Evolutionary conservation across 2,113 vertebrate species (phyloP).

Genomic region (Rousettus leschenaultii): DNA sequence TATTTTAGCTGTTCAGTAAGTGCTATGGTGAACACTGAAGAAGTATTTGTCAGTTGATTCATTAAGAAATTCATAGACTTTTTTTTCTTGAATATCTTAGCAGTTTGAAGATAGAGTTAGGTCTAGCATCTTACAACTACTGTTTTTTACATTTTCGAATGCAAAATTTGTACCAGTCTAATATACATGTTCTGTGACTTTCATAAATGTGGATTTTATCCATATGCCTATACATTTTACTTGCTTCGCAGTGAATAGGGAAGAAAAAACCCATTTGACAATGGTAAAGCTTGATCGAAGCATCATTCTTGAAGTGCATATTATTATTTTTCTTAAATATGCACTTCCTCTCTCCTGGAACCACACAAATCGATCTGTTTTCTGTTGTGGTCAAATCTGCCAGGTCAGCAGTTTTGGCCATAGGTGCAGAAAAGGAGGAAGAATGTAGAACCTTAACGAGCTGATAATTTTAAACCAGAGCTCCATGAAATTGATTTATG

Average conservation of each 20-base stretch:
- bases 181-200: background rate
- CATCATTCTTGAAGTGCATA: conserved; percentile 33
- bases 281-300: background rate
- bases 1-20: background rate
- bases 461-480: background rate
- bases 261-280: conserved; percentile 16
- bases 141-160: background rate
- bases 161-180: background rate
- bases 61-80: background rate
- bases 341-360: conserved; percentile 34
- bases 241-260: background rate
- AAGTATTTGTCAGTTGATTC: background rate
- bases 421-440: conserved; percentile 17
- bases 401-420: conserved; percentile 44
- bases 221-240: background rate
- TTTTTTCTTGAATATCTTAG: background rate
- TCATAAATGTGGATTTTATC: background rate
- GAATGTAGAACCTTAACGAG: background rate
- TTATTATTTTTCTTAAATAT: background rate
- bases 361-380: conserved; percentile 52
- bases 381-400: background rate
- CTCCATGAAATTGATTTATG: background rate
- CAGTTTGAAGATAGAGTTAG: background rate
- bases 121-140: background rate
- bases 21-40: background rate